phyloP scores from a whole-genome alignment of 2,888 invertebrate species.

The Arrhopalites spinosus region DNA sequence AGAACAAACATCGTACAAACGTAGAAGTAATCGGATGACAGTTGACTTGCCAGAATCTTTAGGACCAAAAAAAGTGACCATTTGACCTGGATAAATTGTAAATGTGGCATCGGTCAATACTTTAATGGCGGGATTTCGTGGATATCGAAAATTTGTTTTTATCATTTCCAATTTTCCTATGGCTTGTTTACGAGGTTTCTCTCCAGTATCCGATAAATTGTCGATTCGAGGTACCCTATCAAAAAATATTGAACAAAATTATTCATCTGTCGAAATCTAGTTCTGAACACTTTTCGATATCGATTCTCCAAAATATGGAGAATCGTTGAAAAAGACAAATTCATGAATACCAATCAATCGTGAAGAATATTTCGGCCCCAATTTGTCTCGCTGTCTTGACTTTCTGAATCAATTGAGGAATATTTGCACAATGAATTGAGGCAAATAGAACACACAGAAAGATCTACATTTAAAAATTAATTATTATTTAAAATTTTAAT shows the following conservation, averaged over 20 bases:
- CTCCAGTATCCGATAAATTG: slow-evolving; percentile 37
- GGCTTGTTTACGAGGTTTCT: slow-evolving; percentile 28
- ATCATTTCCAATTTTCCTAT: slow-evolving; percentile 45
- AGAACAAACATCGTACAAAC: slow-evolving; percentile 35
- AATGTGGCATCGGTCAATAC: slow-evolving; percentile 33
- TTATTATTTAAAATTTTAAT: neutral
- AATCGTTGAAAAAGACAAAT: no score
- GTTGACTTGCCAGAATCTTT: slow-evolving; percentile 7
- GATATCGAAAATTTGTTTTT: slow-evolving; percentile 43
- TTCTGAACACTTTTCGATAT: no score
- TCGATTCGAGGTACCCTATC: slow-evolving; percentile 40
- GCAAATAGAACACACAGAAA: slow-evolving; percentile 1
- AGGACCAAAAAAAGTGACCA: slow-evolving; percentile 26
- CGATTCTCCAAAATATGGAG: no score
- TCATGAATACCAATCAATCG: slow-evolving; percentile 49
- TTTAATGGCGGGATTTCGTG: slow-evolving; percentile 27
- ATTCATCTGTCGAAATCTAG: neutral
- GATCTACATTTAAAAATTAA: slow-evolving; percentile 4
- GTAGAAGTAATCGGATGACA: neutral
- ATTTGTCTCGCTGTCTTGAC: slow-evolving; percentile 10
- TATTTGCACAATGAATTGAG: neutral
- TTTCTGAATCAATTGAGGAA: neutral
- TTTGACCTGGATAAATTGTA: slow-evolving; percentile 45
- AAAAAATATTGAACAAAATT: neutral
- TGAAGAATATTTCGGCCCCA: slow-evolving; percentile 39